Base-by-base conservation (phyloP, 2,113 vertebrate genomes). In the Gopherus flavomarginatus region DNA sequence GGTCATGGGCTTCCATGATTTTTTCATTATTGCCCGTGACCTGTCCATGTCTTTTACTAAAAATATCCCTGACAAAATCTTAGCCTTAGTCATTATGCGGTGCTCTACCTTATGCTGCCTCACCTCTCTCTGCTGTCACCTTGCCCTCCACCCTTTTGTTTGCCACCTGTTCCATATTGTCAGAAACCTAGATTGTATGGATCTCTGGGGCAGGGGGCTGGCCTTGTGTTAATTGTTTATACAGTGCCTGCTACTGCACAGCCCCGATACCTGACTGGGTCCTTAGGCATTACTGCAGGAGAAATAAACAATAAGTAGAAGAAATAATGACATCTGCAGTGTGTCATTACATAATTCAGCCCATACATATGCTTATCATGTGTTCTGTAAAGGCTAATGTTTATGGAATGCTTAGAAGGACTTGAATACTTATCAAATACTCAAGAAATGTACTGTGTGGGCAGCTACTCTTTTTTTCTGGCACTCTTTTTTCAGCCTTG, bases 331-430 rank as follows among this genome's bases (percentile, higher is more conserved):
- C 22, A 78, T 78, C 42, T 44, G 75, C 75, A 47, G 75, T 27
- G 22, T 27, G 22, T 78, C 42, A 47, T 78, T 27, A 78, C 11
- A 27, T 82, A 35, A 62, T 92, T 86, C 42, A 78, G 42, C 75
- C 87, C 81, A 85, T 35, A 29, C 14, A 0, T 49, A 14, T 75
- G 75, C 75, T 78, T 78, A 78, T 96, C 65, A 72, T 72, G 31
- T 72, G 65, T 72, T 22, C 38, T 86, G 24, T 78, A 90, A 90
- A 95, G 27, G 59, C 90, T 49, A 92, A 38, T 69, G 56, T 14
- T 83, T 95, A 86, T 86, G 31, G 65, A 8, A 80, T 86, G 72
- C 54, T 77, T 90, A 52, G 88, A 88, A 49, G 92, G 90, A 80
- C 86, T 35, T 86, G 89, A 92, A 90, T 42, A 22, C 21, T 95